phyloP scores from a whole-genome alignment of 2,888 invertebrate genomes.

The Tiliacea citrago region DNA sequence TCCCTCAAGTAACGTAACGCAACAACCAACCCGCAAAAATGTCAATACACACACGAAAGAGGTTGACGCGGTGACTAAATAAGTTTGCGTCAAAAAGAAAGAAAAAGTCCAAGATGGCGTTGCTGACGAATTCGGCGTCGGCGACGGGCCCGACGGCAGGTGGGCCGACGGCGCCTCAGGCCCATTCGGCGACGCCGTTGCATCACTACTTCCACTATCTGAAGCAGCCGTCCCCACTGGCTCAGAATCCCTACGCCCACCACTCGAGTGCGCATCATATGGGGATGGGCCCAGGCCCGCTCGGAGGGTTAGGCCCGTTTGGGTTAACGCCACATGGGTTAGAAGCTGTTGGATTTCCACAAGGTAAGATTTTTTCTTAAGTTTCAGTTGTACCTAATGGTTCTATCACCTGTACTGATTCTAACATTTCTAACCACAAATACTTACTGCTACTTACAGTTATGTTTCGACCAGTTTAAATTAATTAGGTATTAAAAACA shows the following conservation, averaged over 20 bases:
- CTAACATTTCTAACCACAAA: constrained; percentile 1
- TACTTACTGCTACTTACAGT: not conserved
- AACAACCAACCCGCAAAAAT: constrained; percentile 69
- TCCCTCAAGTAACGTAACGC: constrained; percentile 54
- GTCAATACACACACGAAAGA: constrained; percentile 80
- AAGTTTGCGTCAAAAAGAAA: constrained; percentile 63
- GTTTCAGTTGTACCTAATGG: not conserved
- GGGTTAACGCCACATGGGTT: constrained; percentile 87
- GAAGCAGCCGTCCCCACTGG: constrained; percentile 89
- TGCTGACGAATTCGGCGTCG: constrained; percentile 86
- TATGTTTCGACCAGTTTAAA: not conserved
- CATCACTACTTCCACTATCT: constrained; percentile 91
- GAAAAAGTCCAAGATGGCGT: constrained; percentile 79
- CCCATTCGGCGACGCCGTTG: constrained; percentile 89
- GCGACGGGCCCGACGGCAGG: constrained; percentile 82
- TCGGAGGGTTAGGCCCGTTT: constrained; percentile 88
- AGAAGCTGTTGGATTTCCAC: constrained; percentile 89
- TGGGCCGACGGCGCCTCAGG: constrained; percentile 83
- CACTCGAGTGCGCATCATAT: constrained; percentile 88
- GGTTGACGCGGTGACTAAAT: constrained; percentile 84
- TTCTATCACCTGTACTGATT: not conserved
- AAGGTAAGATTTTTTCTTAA: constrained; percentile 78
- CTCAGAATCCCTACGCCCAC: constrained; percentile 88
- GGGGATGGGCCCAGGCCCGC: constrained; percentile 90
- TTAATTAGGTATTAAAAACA: not conserved